A percentile compares a stretch with the other conserved stretches of the same genome.
phyloP scores from a whole-genome alignment of 2,888 invertebrate species.

The Zygothrica quintamaculata region DNA sequence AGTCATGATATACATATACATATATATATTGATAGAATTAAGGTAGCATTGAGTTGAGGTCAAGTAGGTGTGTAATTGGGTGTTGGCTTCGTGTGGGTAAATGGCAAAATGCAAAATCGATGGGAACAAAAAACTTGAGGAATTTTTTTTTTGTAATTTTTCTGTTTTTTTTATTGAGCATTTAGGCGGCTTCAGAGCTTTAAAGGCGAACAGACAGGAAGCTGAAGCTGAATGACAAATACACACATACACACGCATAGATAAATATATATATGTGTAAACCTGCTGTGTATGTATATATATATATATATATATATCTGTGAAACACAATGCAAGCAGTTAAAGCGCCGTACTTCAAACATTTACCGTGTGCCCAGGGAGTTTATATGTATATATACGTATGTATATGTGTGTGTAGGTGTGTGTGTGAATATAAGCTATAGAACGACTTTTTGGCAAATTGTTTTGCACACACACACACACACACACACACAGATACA shows the following conservation, averaged over 20 bases:
- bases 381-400: constrained; percentile 15
- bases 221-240: constrained; percentile 16
- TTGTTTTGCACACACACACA: constrained; percentile 39
- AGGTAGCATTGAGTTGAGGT: no score
- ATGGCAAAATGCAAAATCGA: constrained; percentile 68
- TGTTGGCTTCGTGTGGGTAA: constrained; percentile 3
- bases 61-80: background rate
- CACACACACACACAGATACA: constrained; percentile 6
- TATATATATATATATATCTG: constrained; percentile 20
- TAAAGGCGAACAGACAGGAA: constrained; percentile 37
- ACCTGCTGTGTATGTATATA: background rate
- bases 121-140: constrained; percentile 47
- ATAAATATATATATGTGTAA: background rate
- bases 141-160: constrained; percentile 37
- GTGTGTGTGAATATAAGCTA: constrained; percentile 11
- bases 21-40: constrained; percentile 50
- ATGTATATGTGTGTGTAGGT: constrained; percentile 19
- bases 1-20: constrained; percentile 20
- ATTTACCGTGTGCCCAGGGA: constrained; percentile 27
- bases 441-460: constrained; percentile 57
- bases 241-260: background rate
- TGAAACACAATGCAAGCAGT: constrained; percentile 56
- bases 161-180: constrained; percentile 16
- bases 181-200: constrained; percentile 52
- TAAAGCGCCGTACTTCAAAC: constrained; percentile 52